Evolutionary conservation across 1,140 invertebrate species (phyloP), one percentile per base, ranked within the genome.

Genomic region (Ostrea denselamellosa): DNA sequence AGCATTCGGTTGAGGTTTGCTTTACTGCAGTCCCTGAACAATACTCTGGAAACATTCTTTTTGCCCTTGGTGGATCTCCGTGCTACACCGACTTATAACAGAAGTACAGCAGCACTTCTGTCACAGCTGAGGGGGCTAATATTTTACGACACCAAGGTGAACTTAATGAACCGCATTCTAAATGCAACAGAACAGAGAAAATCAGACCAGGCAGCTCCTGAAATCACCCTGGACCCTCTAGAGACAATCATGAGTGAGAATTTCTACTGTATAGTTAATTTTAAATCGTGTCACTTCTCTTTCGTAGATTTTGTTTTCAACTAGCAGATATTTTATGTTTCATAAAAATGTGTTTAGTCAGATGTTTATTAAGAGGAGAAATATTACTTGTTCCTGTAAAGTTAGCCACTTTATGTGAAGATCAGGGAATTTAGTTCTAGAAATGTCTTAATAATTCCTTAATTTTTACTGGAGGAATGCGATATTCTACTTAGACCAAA

Each of bases 131-230:
- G 94, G 62, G 87, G 90, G 22, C 89, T 95, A 8, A 90, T 95
- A 12, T 95, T 94, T 87, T 94, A 93, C 87, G 93, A 95, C 86
- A 92, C 92, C 52, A 95, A 95, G 89, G 87, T 93, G 10, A 90
- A 90, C 82, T 91, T 94, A 22, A 84, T 94, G 9, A 94, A 95
- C 87, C 84, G 93, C 56, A 91, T 95, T 58, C 88, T 95, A 17
- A 95, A 95, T 89, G 93, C 93, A 54, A 94, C 94, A 4, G 93
- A 93, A 17, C 91, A 93, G 86, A 86, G 94, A 65, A 94, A 94
- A 91, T 91, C 92, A 17, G 94, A 94, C 85, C 94, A 94, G 89
- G 93, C 94, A n/a, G 93, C 94, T 9, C 94, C 94, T 17, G 94
- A 95, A 85, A 93, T 95, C 54, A 93, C 90, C 22, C 90, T 94